Evolutionary conservation across 2,888 invertebrate species (phyloP).

Genomic region (Orgyia antiqua): DNA sequence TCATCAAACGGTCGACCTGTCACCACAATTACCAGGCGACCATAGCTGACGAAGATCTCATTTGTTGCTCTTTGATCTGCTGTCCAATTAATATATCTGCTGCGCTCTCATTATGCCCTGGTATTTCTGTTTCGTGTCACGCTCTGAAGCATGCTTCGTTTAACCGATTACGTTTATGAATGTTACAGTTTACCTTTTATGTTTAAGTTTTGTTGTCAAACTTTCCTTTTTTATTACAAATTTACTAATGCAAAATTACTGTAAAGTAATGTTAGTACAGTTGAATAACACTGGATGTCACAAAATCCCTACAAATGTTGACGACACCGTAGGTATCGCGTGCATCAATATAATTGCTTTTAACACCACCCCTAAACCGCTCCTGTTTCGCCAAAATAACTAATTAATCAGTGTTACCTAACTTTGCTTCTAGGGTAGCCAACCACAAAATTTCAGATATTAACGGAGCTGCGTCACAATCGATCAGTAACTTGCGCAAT

Average conservation of each 20-base stretch:
- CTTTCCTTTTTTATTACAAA: too few species aligned
- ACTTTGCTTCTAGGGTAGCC: constrained; percentile 22
- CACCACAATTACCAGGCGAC: constrained; percentile 47
- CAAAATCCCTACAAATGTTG: constrained; percentile 10
- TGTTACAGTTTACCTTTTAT: constrained; percentile 6
- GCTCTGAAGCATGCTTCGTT: constrained; percentile 18
- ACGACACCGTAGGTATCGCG: too few species aligned
- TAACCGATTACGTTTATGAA: constrained; percentile 15
- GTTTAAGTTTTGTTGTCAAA: too few species aligned
- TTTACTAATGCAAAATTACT: background rate
- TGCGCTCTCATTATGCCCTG: constrained; percentile 44
- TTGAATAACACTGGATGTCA: background rate
- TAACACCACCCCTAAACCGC: constrained; percentile 30
- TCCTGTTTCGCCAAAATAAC: constrained; percentile 33
- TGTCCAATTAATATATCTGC: constrained; percentile 55
- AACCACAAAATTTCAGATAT: constrained; percentile 18
- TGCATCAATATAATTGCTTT: constrained; percentile 40
- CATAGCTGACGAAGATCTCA: constrained; percentile 42
- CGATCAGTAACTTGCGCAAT: constrained; percentile 6
- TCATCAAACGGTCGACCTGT: constrained; percentile 35
- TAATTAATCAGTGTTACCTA: constrained; percentile 39
- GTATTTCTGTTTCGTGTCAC: constrained; percentile 48
- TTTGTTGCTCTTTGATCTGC: constrained; percentile 53
- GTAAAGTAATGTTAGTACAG: background rate
- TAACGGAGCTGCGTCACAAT: constrained; percentile 10